phyloP scores from a whole-genome alignment of 1,140 invertebrate genomes.

The Zophobas atratus region DNA sequence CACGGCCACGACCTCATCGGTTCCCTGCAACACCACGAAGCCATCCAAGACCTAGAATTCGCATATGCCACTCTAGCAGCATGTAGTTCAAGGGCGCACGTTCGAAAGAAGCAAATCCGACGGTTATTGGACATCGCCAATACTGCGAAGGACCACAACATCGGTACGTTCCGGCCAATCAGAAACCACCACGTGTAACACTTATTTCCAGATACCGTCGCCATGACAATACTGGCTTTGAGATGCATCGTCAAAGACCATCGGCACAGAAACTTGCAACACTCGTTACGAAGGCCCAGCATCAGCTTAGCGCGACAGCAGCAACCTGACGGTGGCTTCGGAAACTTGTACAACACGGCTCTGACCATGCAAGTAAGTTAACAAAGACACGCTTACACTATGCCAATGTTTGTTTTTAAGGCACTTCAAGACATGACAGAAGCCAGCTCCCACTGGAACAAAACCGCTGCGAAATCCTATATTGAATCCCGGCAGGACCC shows the following conservation, averaged over 20 bases:
- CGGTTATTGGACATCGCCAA: conserved; percentile 83
- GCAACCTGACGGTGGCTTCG: conserved; percentile 85
- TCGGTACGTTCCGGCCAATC: conserved; percentile 69
- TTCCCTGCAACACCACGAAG: conserved; percentile 72
- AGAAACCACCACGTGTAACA: background rate
- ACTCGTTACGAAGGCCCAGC: conserved; percentile 82
- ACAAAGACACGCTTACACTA: background rate
- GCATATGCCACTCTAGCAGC: conserved; percentile 78
- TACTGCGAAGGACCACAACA: conserved; percentile 81
- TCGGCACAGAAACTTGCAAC: conserved; percentile 82
- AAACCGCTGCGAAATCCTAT: conserved; percentile 81
- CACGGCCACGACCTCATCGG: conserved; percentile 83
- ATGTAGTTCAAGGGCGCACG: conserved; percentile 86
- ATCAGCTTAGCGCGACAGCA: conserved; percentile 83
- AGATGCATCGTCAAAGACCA: conserved; percentile 90
- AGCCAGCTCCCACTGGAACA: conserved; percentile 79
- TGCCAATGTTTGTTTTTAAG: conserved; percentile 65
- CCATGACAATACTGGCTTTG: conserved; percentile 86
- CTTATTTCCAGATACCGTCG: conserved; percentile 79
- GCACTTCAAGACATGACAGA: conserved; percentile 81
- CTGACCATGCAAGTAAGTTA: conserved; percentile 79
- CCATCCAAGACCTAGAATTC: conserved; percentile 78
- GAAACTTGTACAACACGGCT: conserved; percentile 85
- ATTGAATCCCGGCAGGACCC: conserved; percentile 79
- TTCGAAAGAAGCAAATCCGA: conserved; percentile 83